Evolutionary conservation across 2,797 vertebrate species (phyloP), one percentile per base, ranked within the genome.

Genomic region (Lycodopsis pacificus): DNA sequence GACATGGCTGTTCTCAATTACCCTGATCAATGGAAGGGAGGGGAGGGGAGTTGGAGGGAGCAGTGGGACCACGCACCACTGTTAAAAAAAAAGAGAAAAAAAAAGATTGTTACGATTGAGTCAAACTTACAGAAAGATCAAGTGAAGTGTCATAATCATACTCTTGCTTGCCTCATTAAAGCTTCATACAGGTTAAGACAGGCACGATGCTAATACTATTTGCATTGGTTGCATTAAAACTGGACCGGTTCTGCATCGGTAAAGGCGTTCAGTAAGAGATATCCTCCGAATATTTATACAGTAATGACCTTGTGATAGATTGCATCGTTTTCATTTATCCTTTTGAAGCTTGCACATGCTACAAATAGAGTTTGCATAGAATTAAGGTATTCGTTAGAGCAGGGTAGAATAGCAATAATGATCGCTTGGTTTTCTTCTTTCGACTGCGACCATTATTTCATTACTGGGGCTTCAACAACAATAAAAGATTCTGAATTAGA

Each of bases 1-100:
- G 48, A 32, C 81, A 86, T 85, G 88, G 89, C 97, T 98, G 97
- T 95, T 97, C 95, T 92, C 96, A 96, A 97, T 98, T 97, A 97
- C 95, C 91, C 90, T 93, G 91, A 94, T 94, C 94, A 93, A 90
- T 93, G 89, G 89, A 84, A 77, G 85, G 44, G 81, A 36, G 10
- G 44, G 17, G 3, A 34, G 77, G 67, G 62, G 76, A 36, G 54
- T 25, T 56, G 22, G 84, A 69, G 72, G n/a, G 83, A 80, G 81
- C 57, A 57, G 53, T 67, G 53, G 74, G 64, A 32, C 12, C 15
- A 68, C 14, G 40, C 68, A 75, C 44, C 71, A 81, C 80, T 84
- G 77, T 76, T 82, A 51, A 71, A 70, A 79, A 67, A 73, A 74
- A 36, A 30, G 8, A 79, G 65, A 73, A 74, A 36, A 30, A 36